Evolutionary conservation across 2,888 invertebrate species (phyloP).

Genomic region (Sarcophaga variegata): DNA sequence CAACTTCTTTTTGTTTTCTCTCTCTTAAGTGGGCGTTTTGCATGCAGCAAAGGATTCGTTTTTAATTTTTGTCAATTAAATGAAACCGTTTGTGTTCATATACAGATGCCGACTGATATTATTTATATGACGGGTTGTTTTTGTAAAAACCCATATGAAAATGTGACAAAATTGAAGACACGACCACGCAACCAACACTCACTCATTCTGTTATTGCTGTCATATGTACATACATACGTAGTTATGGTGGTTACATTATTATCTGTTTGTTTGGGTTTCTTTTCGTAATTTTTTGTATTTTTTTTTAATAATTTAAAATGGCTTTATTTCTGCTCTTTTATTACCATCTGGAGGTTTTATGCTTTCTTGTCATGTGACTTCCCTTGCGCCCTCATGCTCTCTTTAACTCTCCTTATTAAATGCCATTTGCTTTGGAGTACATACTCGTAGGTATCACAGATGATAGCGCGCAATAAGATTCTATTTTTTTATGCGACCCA

Average conservation of each 20-base stretch:
- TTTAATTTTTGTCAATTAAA: conserved; percentile 9
- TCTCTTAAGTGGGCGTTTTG: conserved; percentile 34
- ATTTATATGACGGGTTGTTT: conserved; percentile 1
- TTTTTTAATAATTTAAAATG: not conserved
- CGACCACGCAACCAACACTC: conserved; percentile 28
- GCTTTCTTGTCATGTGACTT: not conserved
- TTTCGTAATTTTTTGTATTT: not conserved
- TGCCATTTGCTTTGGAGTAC: not conserved
- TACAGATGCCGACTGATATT: conserved; percentile 16
- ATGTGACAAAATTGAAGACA: conserved; percentile 38
- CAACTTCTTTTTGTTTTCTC: not conserved
- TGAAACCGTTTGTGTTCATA: not conserved
- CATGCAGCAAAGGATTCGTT: conserved; percentile 25
- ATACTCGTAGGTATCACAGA: too few relatives aligned
- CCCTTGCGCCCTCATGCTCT: not conserved
- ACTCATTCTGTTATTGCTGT: not conserved
- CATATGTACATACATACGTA: not conserved
- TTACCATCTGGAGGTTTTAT: not conserved
- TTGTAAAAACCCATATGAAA: conserved; percentile 5
- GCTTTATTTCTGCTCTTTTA: conserved; percentile 19
- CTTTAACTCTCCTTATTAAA: not conserved
- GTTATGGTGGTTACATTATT: conserved; percentile 5
- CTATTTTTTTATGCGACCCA: not conserved
- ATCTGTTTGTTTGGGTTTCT: not conserved
- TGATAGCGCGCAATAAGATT: not conserved